A percentile compares a stretch with the other conserved stretches of the same genome.
These are phyloP conservation scores for Ephialtes manifestator DNA, from an alignment of 2,888 invertebrate species.

Conservation along the genomic window DNA sequence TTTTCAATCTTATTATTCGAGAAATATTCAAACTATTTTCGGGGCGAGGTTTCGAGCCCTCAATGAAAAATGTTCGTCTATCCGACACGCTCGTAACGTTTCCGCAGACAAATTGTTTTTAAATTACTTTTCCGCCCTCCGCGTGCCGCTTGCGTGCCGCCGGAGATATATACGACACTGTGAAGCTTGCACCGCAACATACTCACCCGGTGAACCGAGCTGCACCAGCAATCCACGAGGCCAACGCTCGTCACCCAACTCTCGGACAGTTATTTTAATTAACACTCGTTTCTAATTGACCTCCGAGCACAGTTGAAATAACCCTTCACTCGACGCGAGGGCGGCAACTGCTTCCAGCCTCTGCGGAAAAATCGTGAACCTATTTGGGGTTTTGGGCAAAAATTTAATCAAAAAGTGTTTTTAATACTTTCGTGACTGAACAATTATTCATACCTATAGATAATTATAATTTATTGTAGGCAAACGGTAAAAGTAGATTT, in stretches of 20 bases:
- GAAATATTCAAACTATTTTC: background rate
- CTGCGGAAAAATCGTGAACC: background rate
- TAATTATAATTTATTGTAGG: too few relatives aligned
- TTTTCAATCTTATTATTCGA: background rate
- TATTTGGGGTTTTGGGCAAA: background rate
- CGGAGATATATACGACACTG: background rate
- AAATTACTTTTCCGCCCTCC: slow-evolving; percentile 58
- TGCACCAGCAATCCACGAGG: background rate
- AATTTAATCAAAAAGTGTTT: too few relatives aligned
- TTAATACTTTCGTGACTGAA: too few relatives aligned
- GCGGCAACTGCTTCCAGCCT: background rate
- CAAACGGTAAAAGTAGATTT: too few relatives aligned
- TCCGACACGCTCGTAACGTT: slow-evolving; percentile 21
- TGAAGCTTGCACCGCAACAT: background rate
- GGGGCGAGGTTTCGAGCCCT: background rate
- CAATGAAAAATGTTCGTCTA: slow-evolving; percentile 30
- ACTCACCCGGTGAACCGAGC: background rate
- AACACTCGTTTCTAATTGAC: slow-evolving; percentile 67
- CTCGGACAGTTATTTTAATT: slow-evolving; percentile 64
- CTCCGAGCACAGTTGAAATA: slow-evolving; percentile 47
- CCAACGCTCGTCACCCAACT: slow-evolving; percentile 47
- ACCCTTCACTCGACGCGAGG: background rate
- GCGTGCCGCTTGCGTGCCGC: background rate
- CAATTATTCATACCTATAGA: too few relatives aligned
- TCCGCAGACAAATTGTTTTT: slow-evolving; percentile 60